A percentile compares a stretch with the other conserved stretches of the same genome.
Conservation (phyloP, 2,797 vertebrate species). For the Coccyzus lansbergi region DNA sequence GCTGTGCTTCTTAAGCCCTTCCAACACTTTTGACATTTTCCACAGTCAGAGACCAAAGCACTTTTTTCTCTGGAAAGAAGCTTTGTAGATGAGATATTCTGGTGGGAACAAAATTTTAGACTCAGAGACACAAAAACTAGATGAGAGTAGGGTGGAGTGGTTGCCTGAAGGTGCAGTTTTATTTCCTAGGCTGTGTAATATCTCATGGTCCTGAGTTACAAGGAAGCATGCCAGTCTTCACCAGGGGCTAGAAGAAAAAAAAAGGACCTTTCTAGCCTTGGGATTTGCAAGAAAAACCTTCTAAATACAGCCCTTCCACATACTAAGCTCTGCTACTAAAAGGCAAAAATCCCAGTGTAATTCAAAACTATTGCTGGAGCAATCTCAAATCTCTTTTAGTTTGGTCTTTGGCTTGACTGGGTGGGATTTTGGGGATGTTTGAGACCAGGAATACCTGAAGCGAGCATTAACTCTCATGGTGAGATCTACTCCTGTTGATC, state of each 20-base stretch:
- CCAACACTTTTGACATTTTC: neutral
- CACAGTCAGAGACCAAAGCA: neutral
- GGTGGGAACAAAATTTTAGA: neutral
- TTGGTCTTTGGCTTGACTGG: neutral
- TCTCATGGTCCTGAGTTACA: neutral
- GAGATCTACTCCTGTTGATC: neutral
- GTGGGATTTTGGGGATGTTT: neutral
- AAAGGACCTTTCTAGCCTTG: neutral
- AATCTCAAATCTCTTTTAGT: neutral
- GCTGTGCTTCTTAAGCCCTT: neutral
- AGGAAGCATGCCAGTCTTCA: neutral
- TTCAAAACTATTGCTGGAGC: neutral
- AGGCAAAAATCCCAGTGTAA: neutral
- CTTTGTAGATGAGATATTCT: neutral
- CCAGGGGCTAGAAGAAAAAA: neutral
- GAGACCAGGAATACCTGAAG: neutral
- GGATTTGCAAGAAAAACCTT: neutral
- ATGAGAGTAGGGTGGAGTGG: neutral
- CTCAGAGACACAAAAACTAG: neutral
- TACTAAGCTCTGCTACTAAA: neutral
- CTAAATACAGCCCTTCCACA: neutral
- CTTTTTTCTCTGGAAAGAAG: neutral
- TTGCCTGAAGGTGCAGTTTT: neutral
- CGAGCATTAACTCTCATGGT: fast-evolving
- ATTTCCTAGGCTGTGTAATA: neutral